Evolutionary conservation across 92 coral and sea anemone genomes (phyloP), one percentile per base, ranked within the genome.

Genomic region (Paramuricea clavata): DNA sequence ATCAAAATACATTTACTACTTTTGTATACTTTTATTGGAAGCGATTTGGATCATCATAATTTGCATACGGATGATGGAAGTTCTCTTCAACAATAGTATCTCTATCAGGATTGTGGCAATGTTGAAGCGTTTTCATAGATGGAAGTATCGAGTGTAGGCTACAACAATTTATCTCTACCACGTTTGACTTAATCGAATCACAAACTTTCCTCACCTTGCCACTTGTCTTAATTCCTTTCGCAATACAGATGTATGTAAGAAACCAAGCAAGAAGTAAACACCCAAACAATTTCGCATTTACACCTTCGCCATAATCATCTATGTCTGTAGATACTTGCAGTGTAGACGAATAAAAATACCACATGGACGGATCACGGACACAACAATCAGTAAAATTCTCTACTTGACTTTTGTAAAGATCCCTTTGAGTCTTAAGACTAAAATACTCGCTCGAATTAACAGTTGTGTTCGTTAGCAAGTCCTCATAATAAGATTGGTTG

Each of bases 211-310:
- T 42, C 69, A 96, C 99, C 98, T 96, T 96, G 78, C 99, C 99
- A 83, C 99, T 96, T 35, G 99, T 94, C 86, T 94, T 93, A 73
- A 96, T 96, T 41, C 99, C 99, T 81, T 96, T 96, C 77, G 95
- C 96, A 19, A 96, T 95, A 69, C 99, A 96, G 49, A 96, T 89
- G 83, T 96, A 96, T 11, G 99, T 96, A 43, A 96, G 87, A 69
- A 96, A 83, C 99, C 99, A 96, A 1, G 99, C 99, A 87, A 96
- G 95, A 42, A 94, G 81, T 54, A 96, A 87, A 69, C 99, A 96
- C 19, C 99, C 99, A 78, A 83, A 92, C 62, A 96, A 92, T 79
- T 96, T 96, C 56, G 87, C 89, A 73, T 96, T 96, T 27, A 96
- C 75, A 19, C 99, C 98, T 49, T 91, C 59, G 13, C 99, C 99